A percentile compares a stretch with the other conserved stretches of the same genome.
Evolutionary conservation across 92 coral and sea anemone species (phyloP).

Genomic region (Siderastrea siderea): DNA sequence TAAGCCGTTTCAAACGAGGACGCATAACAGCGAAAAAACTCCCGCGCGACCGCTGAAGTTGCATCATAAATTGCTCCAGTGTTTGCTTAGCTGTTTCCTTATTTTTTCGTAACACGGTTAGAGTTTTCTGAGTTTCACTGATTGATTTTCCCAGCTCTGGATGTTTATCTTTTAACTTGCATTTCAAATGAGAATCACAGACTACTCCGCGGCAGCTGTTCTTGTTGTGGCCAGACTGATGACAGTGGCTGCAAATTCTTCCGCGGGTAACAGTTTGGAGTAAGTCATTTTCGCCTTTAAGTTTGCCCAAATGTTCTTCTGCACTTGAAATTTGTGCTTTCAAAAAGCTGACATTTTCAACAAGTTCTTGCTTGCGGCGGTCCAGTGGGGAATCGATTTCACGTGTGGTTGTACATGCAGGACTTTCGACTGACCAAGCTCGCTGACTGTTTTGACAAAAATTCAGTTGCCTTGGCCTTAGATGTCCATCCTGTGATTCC

Average conservation of each 20-base stretch:
- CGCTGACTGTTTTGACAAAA: conserved; percentile 4
- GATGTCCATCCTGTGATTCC: conserved; percentile 37
- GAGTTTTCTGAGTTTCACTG: conserved; percentile 43
- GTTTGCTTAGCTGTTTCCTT: conserved; percentile 46
- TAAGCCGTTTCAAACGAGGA: conserved; percentile 34
- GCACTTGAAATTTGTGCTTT: conserved; percentile 54
- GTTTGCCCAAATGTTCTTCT: conserved; percentile 48
- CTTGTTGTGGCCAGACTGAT: conserved; percentile 50
- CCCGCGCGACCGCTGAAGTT: conserved; percentile 42
- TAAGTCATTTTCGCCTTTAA: conserved; percentile 39
- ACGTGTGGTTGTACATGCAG: background rate
- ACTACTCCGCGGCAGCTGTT: conserved; percentile 34
- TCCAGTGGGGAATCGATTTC: conserved; percentile 21
- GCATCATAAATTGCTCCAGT: conserved; percentile 44
- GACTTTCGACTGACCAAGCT: conserved; percentile 20
- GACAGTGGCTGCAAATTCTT: conserved; percentile 47
- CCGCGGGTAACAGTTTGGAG: conserved; percentile 52
- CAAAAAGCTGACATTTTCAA: conserved; percentile 61
- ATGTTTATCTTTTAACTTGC: conserved; percentile 44
- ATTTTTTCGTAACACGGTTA: conserved; percentile 35
- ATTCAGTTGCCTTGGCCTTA: conserved; percentile 23
- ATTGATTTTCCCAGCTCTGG: conserved; percentile 50
- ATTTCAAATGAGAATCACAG: conserved; percentile 53
- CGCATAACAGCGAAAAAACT: conserved; percentile 51
- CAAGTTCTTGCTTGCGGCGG: conserved; percentile 44